phyloP scores from a whole-genome alignment of 2,888 invertebrate species.

The Lomographa bimaculata region DNA sequence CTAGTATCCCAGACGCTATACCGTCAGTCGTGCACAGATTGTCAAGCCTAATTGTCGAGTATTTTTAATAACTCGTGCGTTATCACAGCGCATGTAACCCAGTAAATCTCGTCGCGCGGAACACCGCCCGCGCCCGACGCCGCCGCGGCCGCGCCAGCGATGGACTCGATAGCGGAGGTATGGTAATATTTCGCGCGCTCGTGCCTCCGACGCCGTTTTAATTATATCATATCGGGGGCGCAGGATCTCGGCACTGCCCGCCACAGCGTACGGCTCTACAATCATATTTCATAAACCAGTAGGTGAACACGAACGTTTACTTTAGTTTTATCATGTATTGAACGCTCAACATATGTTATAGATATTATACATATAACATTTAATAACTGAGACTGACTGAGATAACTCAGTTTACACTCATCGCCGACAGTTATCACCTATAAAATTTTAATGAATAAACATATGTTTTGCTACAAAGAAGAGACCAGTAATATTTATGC shows the following conservation, averaged over 20 bases:
- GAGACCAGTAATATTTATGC: no score
- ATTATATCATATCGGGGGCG: conserved; percentile 68
- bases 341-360: no score
- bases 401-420: no score
- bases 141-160: conserved; percentile 10
- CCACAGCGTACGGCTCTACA: conserved; percentile 8
- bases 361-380: no score
- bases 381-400: no score
- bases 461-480: no score
- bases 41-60: conserved; percentile 17
- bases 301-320: no score
- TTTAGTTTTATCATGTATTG: no score
- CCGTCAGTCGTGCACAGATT: conserved; percentile 19
- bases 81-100: conserved; percentile 19
- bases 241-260: conserved; percentile 41
- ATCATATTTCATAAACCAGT: not conserved
- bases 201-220: conserved; percentile 61
- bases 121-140: not conserved
- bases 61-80: conserved; percentile 25
- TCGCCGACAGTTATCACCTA: no score
- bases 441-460: no score
- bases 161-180: conserved; percentile 49
- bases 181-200: conserved; percentile 75
- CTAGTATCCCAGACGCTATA: no score
- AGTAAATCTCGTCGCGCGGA: conserved; percentile 11